phyloP scores from a whole-genome alignment of 2,888 invertebrate genomes.

The Caenorhabditis japonica region DNA sequence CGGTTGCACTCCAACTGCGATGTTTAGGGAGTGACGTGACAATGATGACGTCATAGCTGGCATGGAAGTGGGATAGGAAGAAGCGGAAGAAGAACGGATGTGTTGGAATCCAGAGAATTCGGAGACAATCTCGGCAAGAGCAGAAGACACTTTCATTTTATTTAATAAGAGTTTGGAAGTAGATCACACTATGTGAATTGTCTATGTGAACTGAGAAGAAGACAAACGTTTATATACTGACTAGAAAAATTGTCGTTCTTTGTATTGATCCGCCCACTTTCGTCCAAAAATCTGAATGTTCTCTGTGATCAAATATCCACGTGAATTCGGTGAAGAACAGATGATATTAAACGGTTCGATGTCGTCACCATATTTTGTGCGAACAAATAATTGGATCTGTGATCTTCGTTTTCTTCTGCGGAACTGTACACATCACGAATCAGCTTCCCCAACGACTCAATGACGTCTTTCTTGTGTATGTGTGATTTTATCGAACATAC shows the following conservation, averaged over 20 bases:
- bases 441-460: not conserved
- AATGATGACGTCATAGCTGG: slow-evolving; percentile 2
- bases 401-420: too few relatives aligned
- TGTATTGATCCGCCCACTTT: slow-evolving; percentile 2
- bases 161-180: not conserved
- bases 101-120: slow-evolving; percentile 42
- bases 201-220: not conserved
- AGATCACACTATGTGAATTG: not conserved
- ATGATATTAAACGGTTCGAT: too few relatives aligned
- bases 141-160: slow-evolving; percentile 26
- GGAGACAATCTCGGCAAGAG: slow-evolving; percentile 35
- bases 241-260: not conserved
- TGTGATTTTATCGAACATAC: too few relatives aligned
- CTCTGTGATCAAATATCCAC: not conserved
- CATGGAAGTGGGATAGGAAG: not conserved
- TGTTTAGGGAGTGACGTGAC: slow-evolving; percentile 28
- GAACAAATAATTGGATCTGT: too few relatives aligned
- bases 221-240: slow-evolving; percentile 2
- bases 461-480: not conserved
- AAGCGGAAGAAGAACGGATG: slow-evolving; percentile 12
- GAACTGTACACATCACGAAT: too few relatives aligned
- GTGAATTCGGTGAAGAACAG: too few relatives aligned
- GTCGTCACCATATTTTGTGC: too few relatives aligned
- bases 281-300: not conserved
- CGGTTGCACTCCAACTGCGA: slow-evolving; percentile 19